Evolutionary conservation across 2,113 vertebrate species (phyloP).

Genomic region (Hydrolagus affinis): DNA sequence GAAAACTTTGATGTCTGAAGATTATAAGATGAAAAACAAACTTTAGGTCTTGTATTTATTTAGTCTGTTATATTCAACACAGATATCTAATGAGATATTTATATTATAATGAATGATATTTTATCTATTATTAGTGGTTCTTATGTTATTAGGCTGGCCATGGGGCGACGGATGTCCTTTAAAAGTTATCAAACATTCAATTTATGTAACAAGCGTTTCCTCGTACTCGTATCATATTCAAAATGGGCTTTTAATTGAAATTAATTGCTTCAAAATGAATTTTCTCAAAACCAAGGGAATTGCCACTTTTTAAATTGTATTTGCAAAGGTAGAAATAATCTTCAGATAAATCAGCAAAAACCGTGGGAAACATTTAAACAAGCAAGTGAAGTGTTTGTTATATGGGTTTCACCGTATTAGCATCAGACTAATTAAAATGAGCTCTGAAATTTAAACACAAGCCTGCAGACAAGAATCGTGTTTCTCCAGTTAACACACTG

Average conservation of each 20-base stretch:
- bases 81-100: too few relatives aligned
- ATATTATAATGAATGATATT: too few relatives aligned
- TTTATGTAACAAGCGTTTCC: background rate
- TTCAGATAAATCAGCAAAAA: background rate
- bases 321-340: background rate
- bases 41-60: too few relatives aligned
- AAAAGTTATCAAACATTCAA: background rate
- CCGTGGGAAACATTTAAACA: background rate
- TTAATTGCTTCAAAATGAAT: background rate
- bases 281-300: background rate
- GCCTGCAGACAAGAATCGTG: background rate
- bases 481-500: too few relatives aligned
- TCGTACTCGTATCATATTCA: background rate
- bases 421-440: background rate
- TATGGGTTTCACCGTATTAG: background rate
- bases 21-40: too few relatives aligned
- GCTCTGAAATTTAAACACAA: background rate
- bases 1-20: too few relatives aligned
- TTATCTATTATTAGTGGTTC: too few relatives aligned
- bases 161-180: too few relatives aligned
- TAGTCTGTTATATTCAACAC: too few relatives aligned
- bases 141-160: background rate
- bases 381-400: background rate
- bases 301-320: background rate
- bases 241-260: background rate